Evolutionary conservation across 2,113 vertebrate species (phyloP).

Genomic region (Cebus imitator): DNA sequence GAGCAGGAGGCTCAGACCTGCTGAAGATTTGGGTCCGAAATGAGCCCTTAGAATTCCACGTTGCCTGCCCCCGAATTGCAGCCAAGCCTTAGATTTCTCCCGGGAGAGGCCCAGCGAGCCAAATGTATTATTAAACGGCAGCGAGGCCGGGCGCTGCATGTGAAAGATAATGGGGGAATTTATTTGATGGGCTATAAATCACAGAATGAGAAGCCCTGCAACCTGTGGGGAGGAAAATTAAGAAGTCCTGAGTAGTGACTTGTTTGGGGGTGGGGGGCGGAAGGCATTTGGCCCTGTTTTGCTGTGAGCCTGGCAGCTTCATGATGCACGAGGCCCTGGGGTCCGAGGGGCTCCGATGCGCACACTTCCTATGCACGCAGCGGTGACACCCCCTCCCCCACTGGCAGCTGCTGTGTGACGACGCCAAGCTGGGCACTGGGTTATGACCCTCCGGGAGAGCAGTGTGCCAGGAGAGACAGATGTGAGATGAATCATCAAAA

Average conservation of each 20-base stretch:
- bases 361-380: fast-evolving
- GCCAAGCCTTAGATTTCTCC: slow-evolving; percentile 50
- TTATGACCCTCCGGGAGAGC: background rate
- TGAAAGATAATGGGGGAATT: slow-evolving; percentile 65
- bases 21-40: background rate
- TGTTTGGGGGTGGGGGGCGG: background rate
- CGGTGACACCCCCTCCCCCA: background rate
- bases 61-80: background rate
- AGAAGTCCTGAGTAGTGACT: background rate
- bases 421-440: background rate
- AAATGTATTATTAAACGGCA: slow-evolving; percentile 57
- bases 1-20: background rate
- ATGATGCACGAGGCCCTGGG: background rate
- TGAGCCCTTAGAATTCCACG: background rate
- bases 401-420: background rate
- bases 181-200: slow-evolving; percentile 55
- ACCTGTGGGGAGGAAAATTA: background rate
- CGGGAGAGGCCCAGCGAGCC: background rate
- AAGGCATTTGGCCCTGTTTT: background rate
- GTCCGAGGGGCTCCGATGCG: background rate
- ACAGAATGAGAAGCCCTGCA: slow-evolving; percentile 16
- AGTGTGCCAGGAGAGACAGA: background rate
- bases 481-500: background rate
- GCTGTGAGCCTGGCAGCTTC: background rate
- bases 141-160: background rate